A percentile compares a stretch with the other conserved stretches of the same genome.
Conservation (phyloP, 2,888 invertebrate species). For the Carcina quercana region DNA sequence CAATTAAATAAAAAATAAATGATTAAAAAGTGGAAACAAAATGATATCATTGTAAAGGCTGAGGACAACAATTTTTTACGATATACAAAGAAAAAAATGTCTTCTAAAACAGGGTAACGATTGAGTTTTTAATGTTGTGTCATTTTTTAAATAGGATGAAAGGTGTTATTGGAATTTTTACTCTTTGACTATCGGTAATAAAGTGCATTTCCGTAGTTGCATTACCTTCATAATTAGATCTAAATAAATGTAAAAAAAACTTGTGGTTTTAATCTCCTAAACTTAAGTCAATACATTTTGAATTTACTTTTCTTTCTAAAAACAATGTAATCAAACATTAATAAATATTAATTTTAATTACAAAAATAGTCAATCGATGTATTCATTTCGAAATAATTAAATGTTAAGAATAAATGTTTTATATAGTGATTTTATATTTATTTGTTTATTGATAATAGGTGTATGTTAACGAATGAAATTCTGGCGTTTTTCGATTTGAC, state of each 20-base stretch:
- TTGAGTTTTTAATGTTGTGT: constrained; percentile 68
- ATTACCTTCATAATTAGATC: not conserved
- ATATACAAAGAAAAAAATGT: constrained; percentile 75
- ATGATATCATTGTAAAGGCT: constrained; percentile 70
- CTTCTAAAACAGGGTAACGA: constrained; percentile 72
- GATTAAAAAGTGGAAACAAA: constrained; percentile 46
- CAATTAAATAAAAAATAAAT: too few relatives aligned
- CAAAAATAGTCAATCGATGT: constrained; percentile 17
- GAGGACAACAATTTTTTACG: constrained; percentile 70
- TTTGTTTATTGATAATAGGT: constrained; percentile 41
- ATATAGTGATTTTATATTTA: constrained; percentile 48
- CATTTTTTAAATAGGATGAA: constrained; percentile 53
- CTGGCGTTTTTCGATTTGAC: too few relatives aligned
- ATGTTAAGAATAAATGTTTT: constrained; percentile 33
- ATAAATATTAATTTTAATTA: constrained; percentile 19
- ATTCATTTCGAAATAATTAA: constrained; percentile 32
- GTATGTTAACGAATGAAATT: too few relatives aligned
- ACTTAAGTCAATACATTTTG: too few relatives aligned
- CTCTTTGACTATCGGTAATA: constrained; percentile 37
- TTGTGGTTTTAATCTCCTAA: constrained; percentile 8
- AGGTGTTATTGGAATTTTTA: constrained; percentile 59
- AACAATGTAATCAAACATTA: constrained; percentile 1
- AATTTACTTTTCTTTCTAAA: too few relatives aligned
- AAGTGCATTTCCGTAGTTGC: constrained; percentile 30
- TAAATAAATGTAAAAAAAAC: constrained; percentile 2